phyloP scores from a whole-genome alignment of 1,140 invertebrate species.

The Paramacrobiotus metropolitanus region DNA sequence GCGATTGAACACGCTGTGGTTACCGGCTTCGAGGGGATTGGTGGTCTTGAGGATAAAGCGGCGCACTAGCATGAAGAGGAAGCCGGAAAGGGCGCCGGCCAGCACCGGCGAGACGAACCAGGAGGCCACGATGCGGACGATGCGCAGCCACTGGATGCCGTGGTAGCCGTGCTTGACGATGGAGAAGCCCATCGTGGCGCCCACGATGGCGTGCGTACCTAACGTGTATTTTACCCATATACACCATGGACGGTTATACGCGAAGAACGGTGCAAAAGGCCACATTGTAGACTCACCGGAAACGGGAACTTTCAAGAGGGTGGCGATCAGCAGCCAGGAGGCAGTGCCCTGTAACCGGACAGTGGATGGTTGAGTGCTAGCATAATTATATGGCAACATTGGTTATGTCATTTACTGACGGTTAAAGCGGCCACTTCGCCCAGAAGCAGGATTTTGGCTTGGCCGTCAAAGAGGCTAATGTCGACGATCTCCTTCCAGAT shows the following conservation, averaged over 20 bases:
- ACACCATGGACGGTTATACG: background rate
- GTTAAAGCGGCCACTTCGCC: slow-evolving; percentile 79
- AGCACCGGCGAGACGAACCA: slow-evolving; percentile 91
- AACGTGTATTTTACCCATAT: slow-evolving; percentile 29
- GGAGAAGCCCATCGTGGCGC: slow-evolving; percentile 86
- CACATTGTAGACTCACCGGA: background rate
- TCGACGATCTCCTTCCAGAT: slow-evolving; percentile 93
- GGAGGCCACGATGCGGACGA: slow-evolving; percentile 37
- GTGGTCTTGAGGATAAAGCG: slow-evolving; percentile 42
- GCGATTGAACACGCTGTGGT: background rate
- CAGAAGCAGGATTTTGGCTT: slow-evolving; percentile 62
- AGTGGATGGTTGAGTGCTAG: too few relatives aligned
- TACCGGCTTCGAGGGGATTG: background rate
- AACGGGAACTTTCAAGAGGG: slow-evolving; percentile 77
- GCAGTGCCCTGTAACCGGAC: too few relatives aligned
- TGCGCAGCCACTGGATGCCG: slow-evolving; percentile 65
- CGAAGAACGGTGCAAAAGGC: too few relatives aligned
- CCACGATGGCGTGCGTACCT: slow-evolving; percentile 92
- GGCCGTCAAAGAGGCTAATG: slow-evolving; percentile 51
- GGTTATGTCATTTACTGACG: too few relatives aligned
- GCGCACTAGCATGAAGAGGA: slow-evolving; percentile 53
- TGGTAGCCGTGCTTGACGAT: slow-evolving; percentile 58
- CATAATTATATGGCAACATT: too few relatives aligned
- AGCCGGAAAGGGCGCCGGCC: slow-evolving; percentile 65
- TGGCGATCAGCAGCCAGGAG: slow-evolving; percentile 76